Evolutionary conservation across 2,113 vertebrate species (phyloP).

Genomic region (Sminthopsis crassicaudata): DNA sequence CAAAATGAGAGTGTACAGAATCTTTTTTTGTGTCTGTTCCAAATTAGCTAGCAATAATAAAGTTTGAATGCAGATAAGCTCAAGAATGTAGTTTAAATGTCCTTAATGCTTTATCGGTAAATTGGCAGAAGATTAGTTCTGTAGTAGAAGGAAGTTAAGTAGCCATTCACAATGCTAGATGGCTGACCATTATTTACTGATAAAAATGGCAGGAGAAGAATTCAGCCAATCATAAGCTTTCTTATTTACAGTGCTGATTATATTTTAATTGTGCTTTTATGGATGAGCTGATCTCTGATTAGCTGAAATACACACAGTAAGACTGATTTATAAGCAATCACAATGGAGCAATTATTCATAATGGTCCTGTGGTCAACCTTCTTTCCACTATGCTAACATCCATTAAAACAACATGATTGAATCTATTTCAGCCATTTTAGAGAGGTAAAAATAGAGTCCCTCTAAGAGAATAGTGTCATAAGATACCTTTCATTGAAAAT

Average conservation of each 20-base stretch:
- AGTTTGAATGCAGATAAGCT: constrained; percentile 43
- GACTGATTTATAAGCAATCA: constrained; percentile 45
- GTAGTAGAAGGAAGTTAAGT: constrained; percentile 25
- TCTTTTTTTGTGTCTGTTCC: constrained; percentile 37
- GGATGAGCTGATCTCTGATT: constrained; percentile 39
- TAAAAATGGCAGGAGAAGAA: constrained; percentile 38
- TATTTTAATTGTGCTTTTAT: constrained; percentile 43
- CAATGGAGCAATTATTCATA: constrained; percentile 33
- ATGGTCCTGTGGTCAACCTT: constrained; percentile 7
- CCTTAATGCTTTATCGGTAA: constrained; percentile 33
- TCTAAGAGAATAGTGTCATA: constrained; percentile 36
- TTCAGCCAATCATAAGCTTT: constrained; percentile 4
- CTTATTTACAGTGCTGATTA: not conserved
- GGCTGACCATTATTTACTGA: constrained; percentile 31
- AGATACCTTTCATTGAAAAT: constrained; percentile 4
- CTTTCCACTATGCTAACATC: not conserved
- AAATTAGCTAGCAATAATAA: constrained; percentile 16
- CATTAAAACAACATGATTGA: constrained; percentile 23
- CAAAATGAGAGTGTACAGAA: constrained; percentile 11
- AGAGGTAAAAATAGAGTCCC: constrained; percentile 14
- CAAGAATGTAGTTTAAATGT: constrained; percentile 22
- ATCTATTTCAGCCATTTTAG: constrained; percentile 2
- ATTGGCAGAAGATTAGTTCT: constrained; percentile 1
- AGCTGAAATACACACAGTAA: constrained; percentile 20
- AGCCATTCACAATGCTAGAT: not conserved